Evolutionary conservation across 2,888 invertebrate species (phyloP), one percentile per base, ranked within the genome.

Genomic region (Opisthograptis luteolata): DNA sequence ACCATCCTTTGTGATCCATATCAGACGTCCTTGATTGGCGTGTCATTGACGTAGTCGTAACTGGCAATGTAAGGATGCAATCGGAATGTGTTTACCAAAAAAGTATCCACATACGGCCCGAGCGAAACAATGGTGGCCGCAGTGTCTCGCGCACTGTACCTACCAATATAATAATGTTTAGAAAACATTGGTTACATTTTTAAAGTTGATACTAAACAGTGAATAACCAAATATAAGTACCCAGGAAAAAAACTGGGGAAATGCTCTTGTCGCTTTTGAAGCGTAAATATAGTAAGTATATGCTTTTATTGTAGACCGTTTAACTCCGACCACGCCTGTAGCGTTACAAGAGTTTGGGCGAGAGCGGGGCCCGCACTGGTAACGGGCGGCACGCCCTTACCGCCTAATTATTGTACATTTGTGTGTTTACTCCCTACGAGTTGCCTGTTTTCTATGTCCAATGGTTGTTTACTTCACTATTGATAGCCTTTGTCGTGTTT

Each of bases 51-150:
- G 54, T 42, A 50, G 27, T 12, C 20, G 6, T 8, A 76, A 71
- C 72, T 71, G 64, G 68, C 62, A 65, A 63, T 70, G 67, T 66
- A 68, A 55, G 60, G 63, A 74, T 75, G 68, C 74, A 70, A 65
- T 68, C 52, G 60, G 64, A 68, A 70, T 70, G 63, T 76, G 75
- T 78, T 75, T 72, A 74, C 70, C 63, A 62, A 76, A 78, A 78
- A 79, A 65, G 60, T 64, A 37, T 63, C 52, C 48, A 39, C 59
- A 45, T 54, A 49, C 45, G 49, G 53, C 48, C 10, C 13, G 47
- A 45, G 15, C 36, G 52, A 70, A 60, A 79, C 80, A 79, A 76
- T 77, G 66, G 66, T 8, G 32, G 40, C 28, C 35, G 46, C 43
- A 14, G 24, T 24, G 36, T 24, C 35, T 17, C 22, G 53, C 53